These are phyloP conservation scores for Hipposideros larvatus DNA, from an alignment of 2,797 vertebrate species.

Conservation along the genomic window DNA sequence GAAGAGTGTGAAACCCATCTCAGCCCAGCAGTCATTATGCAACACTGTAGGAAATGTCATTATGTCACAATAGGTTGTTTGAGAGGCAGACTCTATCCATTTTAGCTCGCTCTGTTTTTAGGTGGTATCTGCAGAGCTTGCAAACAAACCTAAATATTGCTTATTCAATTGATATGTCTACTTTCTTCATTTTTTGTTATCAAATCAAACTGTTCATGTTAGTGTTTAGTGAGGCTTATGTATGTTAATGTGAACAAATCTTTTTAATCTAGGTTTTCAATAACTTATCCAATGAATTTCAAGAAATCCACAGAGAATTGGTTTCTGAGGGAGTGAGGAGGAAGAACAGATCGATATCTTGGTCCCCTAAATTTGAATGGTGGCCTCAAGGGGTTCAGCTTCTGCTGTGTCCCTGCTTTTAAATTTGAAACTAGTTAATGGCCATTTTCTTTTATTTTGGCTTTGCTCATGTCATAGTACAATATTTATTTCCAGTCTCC, in stretches of 20 bases:
- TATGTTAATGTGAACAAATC: neutral
- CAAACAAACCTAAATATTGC: slow-evolving; percentile 71
- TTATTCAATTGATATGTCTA: neutral
- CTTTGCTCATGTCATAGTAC: neutral
- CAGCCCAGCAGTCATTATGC: slow-evolving; percentile 82
- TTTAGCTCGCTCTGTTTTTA: slow-evolving; percentile 74
- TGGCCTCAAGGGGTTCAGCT: neutral
- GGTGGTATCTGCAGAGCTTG: slow-evolving; percentile 64
- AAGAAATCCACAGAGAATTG: neutral
- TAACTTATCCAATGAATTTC: neutral
- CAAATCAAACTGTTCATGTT: neutral
- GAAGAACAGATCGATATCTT: neutral
- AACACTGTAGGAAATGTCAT: slow-evolving; percentile 82
- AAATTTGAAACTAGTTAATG: neutral
- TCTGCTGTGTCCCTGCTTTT: neutral
- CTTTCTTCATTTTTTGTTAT: neutral
- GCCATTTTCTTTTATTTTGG: neutral
- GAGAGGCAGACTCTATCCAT: slow-evolving; percentile 79
- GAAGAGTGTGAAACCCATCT: slow-evolving; percentile 83
- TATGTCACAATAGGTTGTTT: slow-evolving; percentile 80
- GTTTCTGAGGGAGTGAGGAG: neutral
- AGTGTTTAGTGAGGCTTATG: neutral
- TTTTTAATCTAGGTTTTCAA: neutral
- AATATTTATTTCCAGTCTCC: neutral
- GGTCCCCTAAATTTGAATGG: neutral